Evolutionary conservation across 1,140 invertebrate genomes (phyloP), one percentile per base, ranked within the genome.

Genomic region (Campoletis sonorensis): DNA sequence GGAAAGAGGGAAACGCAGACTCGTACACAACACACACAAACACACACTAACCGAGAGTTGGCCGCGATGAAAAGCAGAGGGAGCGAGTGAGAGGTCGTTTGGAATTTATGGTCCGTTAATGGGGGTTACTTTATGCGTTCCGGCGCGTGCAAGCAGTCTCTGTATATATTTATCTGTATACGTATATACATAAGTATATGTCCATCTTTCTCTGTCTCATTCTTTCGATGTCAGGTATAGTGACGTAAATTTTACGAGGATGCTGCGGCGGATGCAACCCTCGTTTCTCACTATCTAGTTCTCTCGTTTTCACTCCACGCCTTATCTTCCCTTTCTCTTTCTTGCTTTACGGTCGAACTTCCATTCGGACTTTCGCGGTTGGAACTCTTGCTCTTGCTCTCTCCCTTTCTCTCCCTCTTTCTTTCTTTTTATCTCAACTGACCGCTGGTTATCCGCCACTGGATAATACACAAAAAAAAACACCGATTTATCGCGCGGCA

Each of bases 81-180:
- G 72, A 40, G 58, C 58, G 76, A 67, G 58, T n/a, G 76, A 76
- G 76, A 78, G 75, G 16, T 30, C 75, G 76, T 78, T 78, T 64
- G 76, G 76, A 78, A 78, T 88, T 88, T 88, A 88, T 88, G 87
- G 86, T 87, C 86, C 85, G 85, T 87, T 88, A 88, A 88, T 87
- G 86, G 84, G 80, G 84, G 86, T 87, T 87, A 88, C 87, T 88
- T 88, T 87, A 88, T 88, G 87, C 84, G 87, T 87, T 86, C 84
- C 84, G 85, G 78, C 80, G 58, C 82, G 84, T 85, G 84, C 80
- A 81, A 79, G 81, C 76, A 84, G 82, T 85, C 76, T 45, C 54
- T 75, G 10, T 26, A 4, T 75, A 33, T 70, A 11, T 70, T 33
- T 33, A 27, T 33, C 2, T 70, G 1, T 45, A 45, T 45, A 45